Conservation (phyloP, 2,797 vertebrate species). For the Oreortyx pictus region DNA sequence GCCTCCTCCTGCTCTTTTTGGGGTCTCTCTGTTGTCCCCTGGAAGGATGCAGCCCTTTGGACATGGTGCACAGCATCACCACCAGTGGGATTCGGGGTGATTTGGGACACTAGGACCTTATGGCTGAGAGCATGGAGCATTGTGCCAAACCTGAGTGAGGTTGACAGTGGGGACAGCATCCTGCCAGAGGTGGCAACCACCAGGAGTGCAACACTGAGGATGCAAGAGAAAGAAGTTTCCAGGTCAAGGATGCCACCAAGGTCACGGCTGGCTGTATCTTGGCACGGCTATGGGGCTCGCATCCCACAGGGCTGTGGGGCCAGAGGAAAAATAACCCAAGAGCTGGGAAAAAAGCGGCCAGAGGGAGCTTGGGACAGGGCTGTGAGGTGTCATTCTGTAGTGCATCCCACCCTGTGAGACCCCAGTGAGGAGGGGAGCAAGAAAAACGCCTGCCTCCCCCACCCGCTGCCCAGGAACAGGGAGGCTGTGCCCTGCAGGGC, state of each 20-base stretch:
- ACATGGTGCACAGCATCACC: not conserved
- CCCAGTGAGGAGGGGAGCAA: not conserved
- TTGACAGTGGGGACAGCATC: not conserved
- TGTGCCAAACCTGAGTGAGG: not conserved
- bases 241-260: conserved; percentile 72
- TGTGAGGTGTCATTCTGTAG: not conserved
- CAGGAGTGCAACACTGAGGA: not conserved
- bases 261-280: conserved; percentile 25
- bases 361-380: not conserved
- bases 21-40: not conserved
- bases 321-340: not conserved
- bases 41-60: not conserved
- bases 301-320: not conserved
- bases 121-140: fast-evolving
- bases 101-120: not conserved
- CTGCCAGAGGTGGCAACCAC: not conserved
- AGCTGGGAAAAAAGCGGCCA: too few species aligned
- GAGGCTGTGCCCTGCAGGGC: not conserved
- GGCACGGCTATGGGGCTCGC: not conserved
- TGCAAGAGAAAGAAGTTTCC: conserved; percentile 54
- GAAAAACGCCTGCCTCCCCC: not conserved
- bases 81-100: not conserved
- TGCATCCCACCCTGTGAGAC: not conserved
- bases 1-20: too few species aligned
- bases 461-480: not conserved